Evolutionary conservation across 2,113 vertebrate genomes (phyloP).

Genomic region (Trichomycterus rosablanca): DNA sequence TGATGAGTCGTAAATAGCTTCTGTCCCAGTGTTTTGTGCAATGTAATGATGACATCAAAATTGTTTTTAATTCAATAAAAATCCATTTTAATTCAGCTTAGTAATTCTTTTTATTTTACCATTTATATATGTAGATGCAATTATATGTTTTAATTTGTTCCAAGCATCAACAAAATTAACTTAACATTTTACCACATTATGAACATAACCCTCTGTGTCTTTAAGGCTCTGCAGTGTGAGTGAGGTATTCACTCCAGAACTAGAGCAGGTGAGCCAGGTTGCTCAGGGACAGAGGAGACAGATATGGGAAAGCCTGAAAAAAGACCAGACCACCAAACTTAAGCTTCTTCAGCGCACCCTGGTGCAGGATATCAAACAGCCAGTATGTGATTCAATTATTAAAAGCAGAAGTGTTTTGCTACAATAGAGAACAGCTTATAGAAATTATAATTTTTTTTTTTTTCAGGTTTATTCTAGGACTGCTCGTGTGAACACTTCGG

Average conservation of each 20-base stretch:
- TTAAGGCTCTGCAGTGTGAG: constrained; percentile 63
- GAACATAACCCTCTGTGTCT: neutral
- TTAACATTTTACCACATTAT: too few species aligned
- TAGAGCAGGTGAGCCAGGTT: constrained; percentile 67
- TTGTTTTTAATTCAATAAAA: too few species aligned
- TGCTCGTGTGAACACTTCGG: constrained; percentile 68
- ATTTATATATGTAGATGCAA: too few species aligned
- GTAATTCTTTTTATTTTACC: too few species aligned
- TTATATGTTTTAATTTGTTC: too few species aligned
- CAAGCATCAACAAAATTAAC: too few species aligned
- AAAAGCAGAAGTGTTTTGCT: too few species aligned
- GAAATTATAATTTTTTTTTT: neutral
- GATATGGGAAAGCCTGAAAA: constrained; percentile 88
- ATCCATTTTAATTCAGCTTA: too few species aligned
- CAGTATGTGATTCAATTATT: constrained; percentile 64
- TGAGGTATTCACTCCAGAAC: constrained; percentile 69
- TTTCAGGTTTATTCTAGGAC: constrained; percentile 77
- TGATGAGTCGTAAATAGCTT: too few species aligned
- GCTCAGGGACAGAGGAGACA: constrained; percentile 76
- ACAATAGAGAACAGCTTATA: neutral
- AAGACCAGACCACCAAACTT: constrained; percentile 84
- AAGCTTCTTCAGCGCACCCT: constrained; percentile 78
- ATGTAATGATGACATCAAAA: too few species aligned
- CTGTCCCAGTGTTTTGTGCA: too few species aligned
- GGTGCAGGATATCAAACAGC: constrained; percentile 81